phyloP scores from a whole-genome alignment of 2,113 vertebrate genomes.

The Poeciliopsis retropinna region DNA sequence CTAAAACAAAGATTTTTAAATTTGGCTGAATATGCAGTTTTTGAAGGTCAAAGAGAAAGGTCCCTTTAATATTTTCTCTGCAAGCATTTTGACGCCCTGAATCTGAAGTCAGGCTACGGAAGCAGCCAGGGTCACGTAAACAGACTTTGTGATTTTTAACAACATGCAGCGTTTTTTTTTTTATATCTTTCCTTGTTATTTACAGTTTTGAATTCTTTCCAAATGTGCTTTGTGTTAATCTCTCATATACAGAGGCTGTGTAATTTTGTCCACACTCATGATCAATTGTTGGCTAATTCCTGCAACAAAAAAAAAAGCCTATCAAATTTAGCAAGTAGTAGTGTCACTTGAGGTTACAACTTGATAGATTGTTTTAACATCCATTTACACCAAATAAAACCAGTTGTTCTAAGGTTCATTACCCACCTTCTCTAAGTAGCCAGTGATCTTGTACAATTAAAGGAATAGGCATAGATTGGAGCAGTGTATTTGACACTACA shows the following conservation, averaged over 20 bases:
- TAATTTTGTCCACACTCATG: no score
- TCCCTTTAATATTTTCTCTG: neutral
- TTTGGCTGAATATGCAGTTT: conserved; percentile 5
- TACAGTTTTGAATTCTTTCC: neutral
- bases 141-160: conserved; percentile 1
- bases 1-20: neutral
- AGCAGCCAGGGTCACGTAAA: conserved; percentile 23
- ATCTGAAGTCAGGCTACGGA: conserved; percentile 4
- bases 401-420: neutral
- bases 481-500: neutral
- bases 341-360: neutral
- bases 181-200: conserved; percentile 1
- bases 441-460: neutral
- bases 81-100: neutral
- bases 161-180: neutral
- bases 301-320: neutral
- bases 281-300: no score
- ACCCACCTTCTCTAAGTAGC: neutral
- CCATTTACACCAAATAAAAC: neutral
- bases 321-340: neutral
- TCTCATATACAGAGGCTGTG: no score
- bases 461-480: neutral
- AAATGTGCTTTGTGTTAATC: neutral
- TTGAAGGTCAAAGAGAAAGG: conserved; percentile 1
- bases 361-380: neutral